Conservation (phyloP, 2,888 invertebrate species). For the Endomychus coccineus region DNA sequence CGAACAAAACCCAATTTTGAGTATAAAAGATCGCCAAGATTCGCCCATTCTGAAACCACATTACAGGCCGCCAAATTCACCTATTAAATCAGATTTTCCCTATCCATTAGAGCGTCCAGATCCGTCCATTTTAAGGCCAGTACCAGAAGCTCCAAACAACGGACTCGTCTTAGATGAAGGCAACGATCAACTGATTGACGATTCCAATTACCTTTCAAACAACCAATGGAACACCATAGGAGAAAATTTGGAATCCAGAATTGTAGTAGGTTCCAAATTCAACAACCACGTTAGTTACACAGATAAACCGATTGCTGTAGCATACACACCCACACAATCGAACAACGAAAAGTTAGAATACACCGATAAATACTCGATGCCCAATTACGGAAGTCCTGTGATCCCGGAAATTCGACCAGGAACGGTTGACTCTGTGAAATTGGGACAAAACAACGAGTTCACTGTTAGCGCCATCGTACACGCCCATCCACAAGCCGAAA, state of each 20-base stretch:
- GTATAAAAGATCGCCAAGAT: conserved; percentile 39
- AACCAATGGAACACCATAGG: conserved; percentile 43
- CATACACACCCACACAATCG: conserved; percentile 52
- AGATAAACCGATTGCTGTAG: conserved; percentile 57
- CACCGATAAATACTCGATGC: conserved; percentile 41
- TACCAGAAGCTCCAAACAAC: conserved; percentile 39
- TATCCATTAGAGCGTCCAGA: conserved; percentile 57
- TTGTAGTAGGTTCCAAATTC: conserved; percentile 7
- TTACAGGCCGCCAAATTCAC: conserved; percentile 29
- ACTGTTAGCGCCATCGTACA: conserved; percentile 44
- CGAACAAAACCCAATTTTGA: conserved; percentile 45
- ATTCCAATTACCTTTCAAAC: conserved; percentile 25
- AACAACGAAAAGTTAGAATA: conserved; percentile 15
- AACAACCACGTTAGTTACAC: conserved; percentile 41
- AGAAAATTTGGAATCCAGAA: conserved; percentile 33
- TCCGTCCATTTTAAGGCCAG: conserved; percentile 38
- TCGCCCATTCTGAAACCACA: conserved; percentile 44
- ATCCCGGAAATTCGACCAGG: conserved; percentile 46
- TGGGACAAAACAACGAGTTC: conserved; percentile 30
- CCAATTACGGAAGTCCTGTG: conserved; percentile 45
- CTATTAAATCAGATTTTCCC: conserved; percentile 54
- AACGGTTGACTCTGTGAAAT: conserved; percentile 16
- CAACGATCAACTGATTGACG: conserved; percentile 31
- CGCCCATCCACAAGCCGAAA: conserved; percentile 37
- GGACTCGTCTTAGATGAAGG: conserved; percentile 38